Evolutionary conservation across 23 tunicate species (phyloP).

Genomic region (Halocynthia roretzi): DNA sequence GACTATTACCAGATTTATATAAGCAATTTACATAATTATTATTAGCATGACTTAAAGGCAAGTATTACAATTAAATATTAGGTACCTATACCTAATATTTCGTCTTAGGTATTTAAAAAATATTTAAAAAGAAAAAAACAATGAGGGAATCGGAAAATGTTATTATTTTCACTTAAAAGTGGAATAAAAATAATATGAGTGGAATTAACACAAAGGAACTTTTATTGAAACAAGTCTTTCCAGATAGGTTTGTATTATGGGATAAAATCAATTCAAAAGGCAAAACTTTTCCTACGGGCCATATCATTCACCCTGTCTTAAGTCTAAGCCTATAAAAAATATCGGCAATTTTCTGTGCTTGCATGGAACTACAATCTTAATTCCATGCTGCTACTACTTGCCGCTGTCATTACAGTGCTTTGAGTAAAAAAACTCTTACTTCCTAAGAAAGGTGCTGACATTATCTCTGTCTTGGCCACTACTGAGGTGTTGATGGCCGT

Average conservation of each 20-base stretch:
- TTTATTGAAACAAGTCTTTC: slow-evolving; percentile 20
- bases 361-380: background rate
- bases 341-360: background rate
- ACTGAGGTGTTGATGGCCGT: slow-evolving; percentile 37
- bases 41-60: too few relatives aligned
- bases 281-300: too few relatives aligned
- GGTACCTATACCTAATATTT: too few relatives aligned
- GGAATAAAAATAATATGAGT: slow-evolving; percentile 25
- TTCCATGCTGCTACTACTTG: background rate
- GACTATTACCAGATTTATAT: too few relatives aligned
- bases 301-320: too few relatives aligned
- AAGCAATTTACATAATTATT: too few relatives aligned
- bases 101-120: too few relatives aligned
- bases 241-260: too few relatives aligned
- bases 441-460: slow-evolving; percentile 53
- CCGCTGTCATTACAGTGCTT: background rate
- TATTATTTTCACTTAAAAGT: background rate
- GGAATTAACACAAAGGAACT: slow-evolving; percentile 27
- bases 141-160: background rate
- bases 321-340: background rate
- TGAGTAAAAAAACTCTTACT: slow-evolving; percentile 8
- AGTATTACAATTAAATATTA: too few relatives aligned
- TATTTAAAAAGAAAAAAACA: too few relatives aligned
- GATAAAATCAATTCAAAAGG: too few relatives aligned
- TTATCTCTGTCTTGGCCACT: slow-evolving; percentile 47